Conservation (phyloP, 2,797 vertebrate species). For the Euthynnus affinis region DNA sequence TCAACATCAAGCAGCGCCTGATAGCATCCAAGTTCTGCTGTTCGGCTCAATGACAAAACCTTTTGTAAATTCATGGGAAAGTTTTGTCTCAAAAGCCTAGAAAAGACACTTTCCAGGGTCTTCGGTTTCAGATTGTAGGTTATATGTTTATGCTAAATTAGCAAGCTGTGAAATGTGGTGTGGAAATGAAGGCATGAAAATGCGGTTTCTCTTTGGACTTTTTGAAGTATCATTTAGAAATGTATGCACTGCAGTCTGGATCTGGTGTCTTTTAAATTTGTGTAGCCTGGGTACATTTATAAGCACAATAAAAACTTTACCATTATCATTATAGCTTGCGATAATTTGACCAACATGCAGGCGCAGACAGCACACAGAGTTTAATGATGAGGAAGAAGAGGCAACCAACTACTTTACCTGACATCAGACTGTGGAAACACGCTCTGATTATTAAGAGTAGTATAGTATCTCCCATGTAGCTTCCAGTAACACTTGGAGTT, state of each 20-base stretch:
- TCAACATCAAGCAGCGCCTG: constrained; percentile 19
- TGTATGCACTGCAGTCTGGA: constrained; percentile 3
- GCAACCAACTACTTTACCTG: constrained; percentile 6
- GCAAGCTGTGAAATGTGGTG: background rate
- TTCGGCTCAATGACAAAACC: background rate
- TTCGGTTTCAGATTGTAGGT: background rate
- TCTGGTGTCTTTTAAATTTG: constrained; percentile 2
- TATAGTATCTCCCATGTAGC: background rate
- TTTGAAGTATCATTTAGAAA: background rate
- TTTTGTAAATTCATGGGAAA: background rate
- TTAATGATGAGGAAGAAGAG: constrained; percentile 21
- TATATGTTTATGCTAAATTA: background rate
- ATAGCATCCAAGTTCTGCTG: constrained; percentile 2
- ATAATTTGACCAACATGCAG: constrained; percentile 16
- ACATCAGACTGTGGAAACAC: constrained; percentile 8
- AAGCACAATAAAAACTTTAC: constrained; percentile 11
- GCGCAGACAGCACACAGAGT: background rate
- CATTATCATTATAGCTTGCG: constrained; percentile 13
- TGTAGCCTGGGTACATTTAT: constrained; percentile 18
- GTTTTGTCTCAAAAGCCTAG: background rate
- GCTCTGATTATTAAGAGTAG: constrained; percentile 29
- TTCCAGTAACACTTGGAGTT: constrained; percentile 29
- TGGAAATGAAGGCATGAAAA: background rate
- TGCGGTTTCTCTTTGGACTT: background rate
- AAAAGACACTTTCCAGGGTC: background rate